These are phyloP conservation scores for Galendromus occidentalis DNA, from an alignment of 1,140 invertebrate genomes.

Conservation along the genomic window DNA sequence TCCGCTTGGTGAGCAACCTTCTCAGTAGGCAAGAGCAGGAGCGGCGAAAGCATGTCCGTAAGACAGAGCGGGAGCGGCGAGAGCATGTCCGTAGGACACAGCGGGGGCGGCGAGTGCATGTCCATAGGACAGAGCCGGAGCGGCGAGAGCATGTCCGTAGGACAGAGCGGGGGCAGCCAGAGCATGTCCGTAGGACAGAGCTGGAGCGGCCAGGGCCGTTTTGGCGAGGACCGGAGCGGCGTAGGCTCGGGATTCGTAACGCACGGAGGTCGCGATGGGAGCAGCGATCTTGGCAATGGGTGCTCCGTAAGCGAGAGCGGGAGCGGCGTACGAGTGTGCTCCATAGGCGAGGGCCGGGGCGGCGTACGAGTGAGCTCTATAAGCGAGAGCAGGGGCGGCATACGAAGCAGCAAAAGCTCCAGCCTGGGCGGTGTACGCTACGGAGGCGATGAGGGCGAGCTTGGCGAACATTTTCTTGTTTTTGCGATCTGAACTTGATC, in stretches of 20 bases:
- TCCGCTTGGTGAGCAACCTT: no score
- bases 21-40: background rate
- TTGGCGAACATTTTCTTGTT: background rate
- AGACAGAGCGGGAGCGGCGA: background rate
- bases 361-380: background rate
- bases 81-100: background rate
- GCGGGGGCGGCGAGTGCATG: background rate
- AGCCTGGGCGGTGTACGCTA: background rate
- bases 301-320: background rate
- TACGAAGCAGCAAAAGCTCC: background rate
- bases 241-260: background rate
- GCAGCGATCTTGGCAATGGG: background rate
- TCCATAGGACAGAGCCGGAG: background rate
- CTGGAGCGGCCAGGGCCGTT: background rate
- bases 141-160: background rate
- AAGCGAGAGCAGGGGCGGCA: background rate
- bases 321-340: background rate
- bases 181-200: background rate
- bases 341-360: background rate
- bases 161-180: background rate
- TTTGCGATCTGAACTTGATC: background rate
- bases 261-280: background rate
- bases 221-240: background rate
- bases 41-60: background rate
- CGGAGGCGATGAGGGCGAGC: background rate